Percentiles rank a stretch among this genome's conserved stretches.
Evolutionary conservation across 1,140 invertebrate species (phyloP).

Genomic region (Probaryconus sp.): DNA sequence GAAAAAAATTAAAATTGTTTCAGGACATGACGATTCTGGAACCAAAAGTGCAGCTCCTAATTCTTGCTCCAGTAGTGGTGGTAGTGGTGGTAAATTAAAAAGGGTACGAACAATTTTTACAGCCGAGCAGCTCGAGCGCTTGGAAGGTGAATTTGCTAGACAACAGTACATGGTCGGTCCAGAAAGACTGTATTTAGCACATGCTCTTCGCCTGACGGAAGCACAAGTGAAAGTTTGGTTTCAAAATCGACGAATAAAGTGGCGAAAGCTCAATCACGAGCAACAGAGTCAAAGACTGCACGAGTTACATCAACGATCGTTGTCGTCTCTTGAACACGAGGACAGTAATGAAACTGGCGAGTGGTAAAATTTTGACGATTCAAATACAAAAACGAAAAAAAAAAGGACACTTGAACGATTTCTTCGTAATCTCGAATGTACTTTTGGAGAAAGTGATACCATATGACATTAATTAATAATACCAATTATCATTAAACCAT

Average conservation of each 20-base stretch:
- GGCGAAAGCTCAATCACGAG: constrained; percentile 95
- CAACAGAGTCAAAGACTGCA: constrained; percentile 92
- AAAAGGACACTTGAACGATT: constrained; percentile 3
- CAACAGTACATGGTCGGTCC: constrained; percentile 98
- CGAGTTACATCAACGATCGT: constrained; percentile 82
- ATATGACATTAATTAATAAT: not conserved
- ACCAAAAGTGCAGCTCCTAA: constrained; percentile 63
- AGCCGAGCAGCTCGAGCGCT: constrained; percentile 91
- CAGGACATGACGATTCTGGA: constrained; percentile 69
- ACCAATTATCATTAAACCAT: too few relatives aligned
- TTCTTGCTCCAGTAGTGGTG: constrained; percentile 61
- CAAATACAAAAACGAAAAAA: not conserved
- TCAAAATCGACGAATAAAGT: constrained; percentile 97
- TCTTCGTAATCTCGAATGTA: constrained; percentile 15
- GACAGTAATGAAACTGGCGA: constrained; percentile 74
- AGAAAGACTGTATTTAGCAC: constrained; percentile 92
- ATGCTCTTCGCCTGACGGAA: constrained; percentile 92
- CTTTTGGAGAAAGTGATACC: constrained; percentile 33
- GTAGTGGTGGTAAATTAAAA: constrained; percentile 79
- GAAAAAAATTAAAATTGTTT: too few relatives aligned
- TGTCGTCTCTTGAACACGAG: constrained; percentile 69
- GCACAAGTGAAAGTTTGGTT: constrained; percentile 98
- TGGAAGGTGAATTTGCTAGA: constrained; percentile 94
- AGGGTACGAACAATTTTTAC: constrained; percentile 96
- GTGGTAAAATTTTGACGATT: constrained; percentile 64